A percentile compares a stretch with the other conserved stretches of the same genome.
These are phyloP conservation scores for Cheiracanthium punctorium DNA, from an alignment of 2,888 invertebrate genomes.

Conservation along the genomic window DNA sequence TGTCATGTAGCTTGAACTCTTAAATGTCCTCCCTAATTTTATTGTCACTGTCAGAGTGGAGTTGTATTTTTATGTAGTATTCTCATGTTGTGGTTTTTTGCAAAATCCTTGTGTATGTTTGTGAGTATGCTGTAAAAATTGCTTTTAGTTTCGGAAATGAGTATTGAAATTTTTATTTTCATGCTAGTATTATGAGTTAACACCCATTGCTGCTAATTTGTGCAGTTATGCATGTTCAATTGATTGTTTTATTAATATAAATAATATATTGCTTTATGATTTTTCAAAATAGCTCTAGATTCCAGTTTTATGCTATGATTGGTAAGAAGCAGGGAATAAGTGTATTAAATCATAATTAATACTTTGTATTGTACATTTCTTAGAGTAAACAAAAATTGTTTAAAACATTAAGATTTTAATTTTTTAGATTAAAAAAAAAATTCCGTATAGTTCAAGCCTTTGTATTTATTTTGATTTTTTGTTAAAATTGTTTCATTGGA, in stretches of 20 bases:
- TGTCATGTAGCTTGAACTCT: constrained; percentile 63
- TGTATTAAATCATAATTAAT: too few relatives aligned
- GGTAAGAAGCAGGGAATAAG: neutral
- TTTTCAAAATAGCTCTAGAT: neutral
- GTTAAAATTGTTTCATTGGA: too few relatives aligned
- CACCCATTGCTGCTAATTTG: constrained; percentile 44
- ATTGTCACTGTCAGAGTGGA: constrained; percentile 29
- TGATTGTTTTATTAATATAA: neutral
- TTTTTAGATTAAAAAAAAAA: too few relatives aligned
- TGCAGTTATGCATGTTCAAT: constrained; percentile 32
- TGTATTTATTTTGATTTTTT: too few relatives aligned
- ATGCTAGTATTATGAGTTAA: constrained; percentile 56
- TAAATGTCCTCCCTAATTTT: constrained; percentile 36
- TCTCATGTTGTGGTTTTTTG: constrained; percentile 52
- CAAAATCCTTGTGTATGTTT: constrained; percentile 15
- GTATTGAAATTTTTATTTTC: constrained; percentile 51
- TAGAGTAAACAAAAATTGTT: too few relatives aligned
- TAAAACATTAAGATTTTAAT: too few relatives aligned
- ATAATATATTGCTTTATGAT: neutral
- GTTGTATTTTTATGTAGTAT: constrained; percentile 40
- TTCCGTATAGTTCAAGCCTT: too few relatives aligned
- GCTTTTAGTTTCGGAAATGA: constrained; percentile 46
- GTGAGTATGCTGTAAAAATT: constrained; percentile 46
- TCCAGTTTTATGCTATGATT: neutral
- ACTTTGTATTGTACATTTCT: too few relatives aligned